phyloP scores from a whole-genome alignment of 2,888 invertebrate species.

The Drosophila tanythrix region DNA sequence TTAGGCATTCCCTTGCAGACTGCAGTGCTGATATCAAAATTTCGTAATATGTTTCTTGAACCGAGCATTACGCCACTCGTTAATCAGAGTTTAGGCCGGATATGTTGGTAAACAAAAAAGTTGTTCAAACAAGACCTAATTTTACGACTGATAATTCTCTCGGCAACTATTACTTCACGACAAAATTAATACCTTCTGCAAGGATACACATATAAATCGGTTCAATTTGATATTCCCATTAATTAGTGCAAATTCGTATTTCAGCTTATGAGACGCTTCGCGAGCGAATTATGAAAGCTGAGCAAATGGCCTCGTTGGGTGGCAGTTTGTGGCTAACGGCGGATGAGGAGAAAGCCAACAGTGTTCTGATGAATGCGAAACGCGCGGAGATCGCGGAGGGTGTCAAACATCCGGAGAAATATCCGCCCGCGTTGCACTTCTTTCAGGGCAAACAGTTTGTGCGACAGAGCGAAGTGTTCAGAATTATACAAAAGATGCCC shows the following conservation, averaged over 20 bases:
- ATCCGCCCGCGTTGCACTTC: slow-evolving; percentile 87
- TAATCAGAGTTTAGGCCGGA: neutral
- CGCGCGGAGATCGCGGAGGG: slow-evolving; percentile 82
- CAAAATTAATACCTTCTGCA: neutral
- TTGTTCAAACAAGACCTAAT: neutral
- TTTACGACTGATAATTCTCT: neutral
- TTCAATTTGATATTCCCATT: neutral
- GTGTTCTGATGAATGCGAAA: slow-evolving; percentile 84
- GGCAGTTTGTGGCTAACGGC: slow-evolving; percentile 82
- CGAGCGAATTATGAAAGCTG: slow-evolving; percentile 83
- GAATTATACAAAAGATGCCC: slow-evolving; percentile 87
- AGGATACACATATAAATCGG: neutral
- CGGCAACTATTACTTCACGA: neutral
- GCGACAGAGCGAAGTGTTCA: slow-evolving; percentile 86
- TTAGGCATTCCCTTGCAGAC: neutral
- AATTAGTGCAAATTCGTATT: neutral
- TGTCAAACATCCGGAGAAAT: slow-evolving; percentile 84
- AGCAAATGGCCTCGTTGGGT: slow-evolving; percentile 79
- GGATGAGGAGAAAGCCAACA: slow-evolving; percentile 83
- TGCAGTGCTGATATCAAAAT: neutral
- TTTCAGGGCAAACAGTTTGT: slow-evolving; percentile 86
- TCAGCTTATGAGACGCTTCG: slow-evolving; percentile 83
- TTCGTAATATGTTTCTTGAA: neutral
- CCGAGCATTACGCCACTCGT: neutral
- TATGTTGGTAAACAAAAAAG: neutral